These are phyloP conservation scores for Andricus quercusramuli DNA, from an alignment of 2,888 invertebrate genomes.

Conservation along the genomic window DNA sequence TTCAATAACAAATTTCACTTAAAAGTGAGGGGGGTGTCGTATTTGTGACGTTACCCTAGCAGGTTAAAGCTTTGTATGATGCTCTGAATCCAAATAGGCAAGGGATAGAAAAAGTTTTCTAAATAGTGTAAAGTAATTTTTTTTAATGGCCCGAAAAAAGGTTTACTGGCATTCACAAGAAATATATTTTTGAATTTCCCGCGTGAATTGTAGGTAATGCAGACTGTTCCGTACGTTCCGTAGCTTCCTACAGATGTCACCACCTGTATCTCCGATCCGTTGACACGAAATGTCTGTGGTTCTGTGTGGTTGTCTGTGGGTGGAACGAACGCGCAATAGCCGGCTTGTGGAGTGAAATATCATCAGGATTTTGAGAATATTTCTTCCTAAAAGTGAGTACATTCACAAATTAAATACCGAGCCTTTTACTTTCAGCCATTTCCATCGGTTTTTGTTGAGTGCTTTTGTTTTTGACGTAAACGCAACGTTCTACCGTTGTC, in stretches of 20 bases:
- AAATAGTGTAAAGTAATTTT: too few species aligned
- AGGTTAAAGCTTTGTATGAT: too few species aligned
- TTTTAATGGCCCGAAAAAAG: too few species aligned
- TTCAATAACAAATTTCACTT: too few species aligned
- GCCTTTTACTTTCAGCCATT: neutral
- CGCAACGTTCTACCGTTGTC: neutral
- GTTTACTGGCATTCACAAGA: too few species aligned
- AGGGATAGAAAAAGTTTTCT: too few species aligned
- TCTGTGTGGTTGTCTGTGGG: neutral
- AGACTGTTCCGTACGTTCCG: neutral
- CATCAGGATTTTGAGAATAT: neutral
- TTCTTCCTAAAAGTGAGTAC: constrained; percentile 10
- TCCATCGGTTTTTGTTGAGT: neutral
- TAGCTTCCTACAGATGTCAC: neutral
- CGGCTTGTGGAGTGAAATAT: constrained; percentile 13
- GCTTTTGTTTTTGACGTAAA: neutral
- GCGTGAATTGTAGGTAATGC: neutral
- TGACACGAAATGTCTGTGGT: constrained; percentile 5
- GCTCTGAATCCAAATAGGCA: too few species aligned
- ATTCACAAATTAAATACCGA: neutral
- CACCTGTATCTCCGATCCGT: neutral
- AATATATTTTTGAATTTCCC: neutral
- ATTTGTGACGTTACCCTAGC: too few species aligned
- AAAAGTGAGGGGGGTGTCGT: too few species aligned
- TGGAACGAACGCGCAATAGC: constrained; percentile 18